Evolutionary conservation across 2,888 invertebrate species (phyloP).

Genomic region (Thymelicus sylvestris): DNA sequence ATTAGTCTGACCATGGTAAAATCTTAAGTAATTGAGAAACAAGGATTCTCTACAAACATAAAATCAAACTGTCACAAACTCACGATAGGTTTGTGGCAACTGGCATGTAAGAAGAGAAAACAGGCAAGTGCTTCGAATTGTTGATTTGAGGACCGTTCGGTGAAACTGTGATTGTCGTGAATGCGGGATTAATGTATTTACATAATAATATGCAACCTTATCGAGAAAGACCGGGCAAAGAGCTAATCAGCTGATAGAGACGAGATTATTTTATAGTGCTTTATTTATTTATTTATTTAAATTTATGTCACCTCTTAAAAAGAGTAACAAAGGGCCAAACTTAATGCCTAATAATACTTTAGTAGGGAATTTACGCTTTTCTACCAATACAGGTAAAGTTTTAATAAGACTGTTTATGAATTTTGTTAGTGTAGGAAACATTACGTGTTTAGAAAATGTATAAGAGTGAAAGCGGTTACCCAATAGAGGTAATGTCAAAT

Average conservation of each 20-base stretch:
- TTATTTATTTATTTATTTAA: too few species aligned
- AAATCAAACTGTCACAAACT: constrained; percentile 20
- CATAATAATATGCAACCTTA: constrained; percentile 6
- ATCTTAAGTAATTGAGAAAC: constrained; percentile 1
- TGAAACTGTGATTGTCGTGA: constrained; percentile 36
- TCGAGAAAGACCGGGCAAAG: not conserved
- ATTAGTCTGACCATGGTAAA: not conserved
- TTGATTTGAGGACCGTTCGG: constrained; percentile 40
- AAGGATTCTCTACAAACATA: not conserved
- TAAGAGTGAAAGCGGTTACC: constrained; percentile 53
- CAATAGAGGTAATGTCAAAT: constrained; percentile 41
- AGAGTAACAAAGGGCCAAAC: too few species aligned
- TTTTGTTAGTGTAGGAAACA: too few species aligned
- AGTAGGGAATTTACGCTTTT: too few species aligned
- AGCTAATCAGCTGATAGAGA: not conserved
- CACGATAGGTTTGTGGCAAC: constrained; percentile 31
- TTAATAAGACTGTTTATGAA: not conserved
- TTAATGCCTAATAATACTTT: too few species aligned
- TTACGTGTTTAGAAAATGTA: constrained; percentile 6
- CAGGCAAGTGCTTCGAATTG: constrained; percentile 43
- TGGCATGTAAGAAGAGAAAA: constrained; percentile 42
- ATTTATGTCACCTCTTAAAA: too few species aligned
- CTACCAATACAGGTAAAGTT: too few species aligned
- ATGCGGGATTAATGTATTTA: constrained; percentile 20
- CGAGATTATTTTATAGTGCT: not conserved